Evolutionary conservation across 2,797 vertebrate genomes (phyloP), one percentile per base, ranked within the genome.

Genomic region (Muraenolepis orangiensis): DNA sequence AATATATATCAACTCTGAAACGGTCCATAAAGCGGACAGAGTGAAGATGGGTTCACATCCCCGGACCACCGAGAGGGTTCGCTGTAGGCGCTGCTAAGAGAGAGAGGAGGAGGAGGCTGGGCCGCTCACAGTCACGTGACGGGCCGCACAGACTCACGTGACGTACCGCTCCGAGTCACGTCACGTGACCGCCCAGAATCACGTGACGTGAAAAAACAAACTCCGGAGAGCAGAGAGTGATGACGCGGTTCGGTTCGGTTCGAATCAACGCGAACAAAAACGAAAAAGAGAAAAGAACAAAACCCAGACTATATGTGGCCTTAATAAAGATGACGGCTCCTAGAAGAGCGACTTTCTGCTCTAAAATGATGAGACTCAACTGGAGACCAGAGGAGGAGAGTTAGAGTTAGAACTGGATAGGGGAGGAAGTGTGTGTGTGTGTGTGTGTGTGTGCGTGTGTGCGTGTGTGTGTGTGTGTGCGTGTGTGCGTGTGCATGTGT

Each of bases 21-120:
- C 82, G 79, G 29, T 80, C 23, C 36, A 34, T 61, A 74, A 77
- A 42, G 75, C 71, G 71, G 81, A 81, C n/a, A n/a, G n/a, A n/a
- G n/a, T n/a, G n/a, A n/a, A n/a, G n/a, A n/a, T 83, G 83, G 85
- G 91, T 91, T 93, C 86, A 93, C 84, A 85, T 94, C 92, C 87
- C 89, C 68, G 83, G 83, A 90, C 87, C 92, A 84, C 94, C 93
- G 93, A 94, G 93, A 94, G 93, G 92, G 93, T 93, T 94, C 94
- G 93, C 93, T 94, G 91, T 91, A 93, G 93, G 92, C 93, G 92
- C 92, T 94, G 87, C 88, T 92, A 94, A 93, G n/a, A n/a, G n/a
- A n/a, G n/a, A n/a, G n/a, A n/a, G n/a, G n/a, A n/a, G n/a, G n/a
- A n/a, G n/a, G n/a, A n/a, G n/a, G n/a, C n/a, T n/a, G n/a, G n/a